phyloP scores from a whole-genome alignment of 1,140 invertebrate species.

The Thaumatotibia leucotreta region DNA sequence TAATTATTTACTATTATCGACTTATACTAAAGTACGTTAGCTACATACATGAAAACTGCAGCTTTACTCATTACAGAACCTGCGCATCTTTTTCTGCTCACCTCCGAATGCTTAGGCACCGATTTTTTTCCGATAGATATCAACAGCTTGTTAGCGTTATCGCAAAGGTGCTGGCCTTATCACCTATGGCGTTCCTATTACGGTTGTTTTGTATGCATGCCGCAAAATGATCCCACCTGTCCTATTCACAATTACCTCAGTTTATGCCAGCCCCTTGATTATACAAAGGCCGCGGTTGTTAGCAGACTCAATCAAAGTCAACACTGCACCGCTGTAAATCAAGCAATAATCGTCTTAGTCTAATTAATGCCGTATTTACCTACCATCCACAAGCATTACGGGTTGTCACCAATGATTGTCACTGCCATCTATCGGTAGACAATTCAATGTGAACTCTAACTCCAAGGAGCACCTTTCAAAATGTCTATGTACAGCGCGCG shows the following conservation, averaged over 20 bases:
- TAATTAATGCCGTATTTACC: conserved; percentile 11
- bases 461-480: neutral
- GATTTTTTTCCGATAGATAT: too few relatives aligned
- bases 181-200: too few relatives aligned
- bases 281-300: neutral
- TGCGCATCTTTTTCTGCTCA: too few relatives aligned
- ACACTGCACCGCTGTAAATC: conserved; percentile 9
- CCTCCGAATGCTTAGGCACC: too few relatives aligned
- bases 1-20: too few relatives aligned
- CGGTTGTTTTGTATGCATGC: neutral
- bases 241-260: neutral
- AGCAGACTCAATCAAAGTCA: conserved; percentile 4
- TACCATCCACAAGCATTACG: conserved; percentile 3
- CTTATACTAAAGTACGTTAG: too few relatives aligned
- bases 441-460: neutral
- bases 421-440: neutral
- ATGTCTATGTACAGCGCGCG: neutral
- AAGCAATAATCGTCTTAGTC: conserved; percentile 12
- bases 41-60: too few relatives aligned
- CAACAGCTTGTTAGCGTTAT: too few relatives aligned
- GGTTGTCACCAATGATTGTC: conserved; percentile 5
- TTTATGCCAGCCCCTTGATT: neutral
- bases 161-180: too few relatives aligned
- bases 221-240: neutral
- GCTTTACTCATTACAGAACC: too few relatives aligned